Base-by-base conservation (phyloP, 2,888 invertebrate species). In the Melanostoma scalare region DNA sequence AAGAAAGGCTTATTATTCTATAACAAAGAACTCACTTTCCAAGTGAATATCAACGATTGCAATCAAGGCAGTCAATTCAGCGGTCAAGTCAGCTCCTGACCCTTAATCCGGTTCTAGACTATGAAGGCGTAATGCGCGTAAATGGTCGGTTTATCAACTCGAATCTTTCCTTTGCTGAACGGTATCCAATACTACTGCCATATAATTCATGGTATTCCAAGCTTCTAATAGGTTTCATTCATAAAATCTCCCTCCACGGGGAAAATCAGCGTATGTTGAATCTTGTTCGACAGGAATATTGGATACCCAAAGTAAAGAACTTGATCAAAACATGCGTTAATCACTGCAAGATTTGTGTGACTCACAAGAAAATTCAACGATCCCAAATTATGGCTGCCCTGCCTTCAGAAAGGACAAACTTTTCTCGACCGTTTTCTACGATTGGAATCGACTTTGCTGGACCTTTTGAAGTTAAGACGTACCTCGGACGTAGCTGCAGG, bases 331-430 rank as follows among this genome's bases (percentile, higher is more conserved):
- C 20, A 20, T 20, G 20, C 20, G 20, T 20, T 20, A 20, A 20
- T 20, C 20, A 20, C 20, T 20, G 20, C 20, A 20, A 20, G 20
- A 20, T 20, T 20, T 20, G 20, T 20, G 20, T 20, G 20, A 20
- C 20, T 20, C 20, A 20, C 20, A 20, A 20, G 20, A 20, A 20
- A 20, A 20, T 20, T 20, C 20, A 20, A 20, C 20, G 20, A 20
- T 20, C 20, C 69, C 77, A 52, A 58, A 9, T 78, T 31, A 78
- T 72, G 78, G 72, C 52, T 30, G 33, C 67, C 30, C 44, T 75
- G 33, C 65, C 75, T 6, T 31, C 69, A 8, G 33, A 31, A 6
- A 48, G 74, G 33, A 58, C 74, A 10, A 6, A 52, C 6, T 20
- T 65, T 30, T 44, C 33, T 55, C 52, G 55, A 0, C 10, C 56